Percentiles rank a stretch among this genome's conserved stretches.
Conservation (phyloP, 2,797 vertebrate species). For the Hippocampus kuda region DNA sequence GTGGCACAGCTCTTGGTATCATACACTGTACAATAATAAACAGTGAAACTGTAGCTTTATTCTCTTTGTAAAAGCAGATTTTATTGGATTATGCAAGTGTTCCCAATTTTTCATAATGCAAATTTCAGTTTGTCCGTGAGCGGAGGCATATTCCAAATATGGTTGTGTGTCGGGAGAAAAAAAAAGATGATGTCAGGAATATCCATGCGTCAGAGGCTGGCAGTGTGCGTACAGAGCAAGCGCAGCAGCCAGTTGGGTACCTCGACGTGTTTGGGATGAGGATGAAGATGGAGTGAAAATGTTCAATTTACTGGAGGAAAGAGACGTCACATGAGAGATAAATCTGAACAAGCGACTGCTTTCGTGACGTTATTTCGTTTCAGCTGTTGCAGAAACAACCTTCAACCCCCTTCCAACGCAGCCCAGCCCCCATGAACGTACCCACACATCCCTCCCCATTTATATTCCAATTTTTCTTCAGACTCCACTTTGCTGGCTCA, state of each 20-base stretch:
- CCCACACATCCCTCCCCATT: constrained; percentile 3
- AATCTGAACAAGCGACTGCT: neutral
- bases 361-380: neutral
- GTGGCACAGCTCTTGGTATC: neutral
- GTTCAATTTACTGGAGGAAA: neutral
- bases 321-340: neutral
- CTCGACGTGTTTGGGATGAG: neutral
- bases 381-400: neutral
- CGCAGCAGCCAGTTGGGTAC: constrained; percentile 25
- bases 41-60: neutral
- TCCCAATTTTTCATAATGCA: neutral
- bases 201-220: constrained; percentile 53
- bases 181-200: constrained; percentile 50
- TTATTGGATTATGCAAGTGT: neutral
- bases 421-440: neutral
- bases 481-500: constrained; percentile 52
- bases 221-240: constrained; percentile 53
- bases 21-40: neutral
- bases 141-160: constrained; percentile 36
- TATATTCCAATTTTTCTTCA: constrained; percentile 19
- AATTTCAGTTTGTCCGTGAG: neutral
- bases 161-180: constrained; percentile 20
- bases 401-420: neutral
- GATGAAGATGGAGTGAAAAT: constrained; percentile 1
- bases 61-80: neutral